Base-by-base conservation (phyloP, 1,140 invertebrate genomes). In the Cotesia glomerata region DNA sequence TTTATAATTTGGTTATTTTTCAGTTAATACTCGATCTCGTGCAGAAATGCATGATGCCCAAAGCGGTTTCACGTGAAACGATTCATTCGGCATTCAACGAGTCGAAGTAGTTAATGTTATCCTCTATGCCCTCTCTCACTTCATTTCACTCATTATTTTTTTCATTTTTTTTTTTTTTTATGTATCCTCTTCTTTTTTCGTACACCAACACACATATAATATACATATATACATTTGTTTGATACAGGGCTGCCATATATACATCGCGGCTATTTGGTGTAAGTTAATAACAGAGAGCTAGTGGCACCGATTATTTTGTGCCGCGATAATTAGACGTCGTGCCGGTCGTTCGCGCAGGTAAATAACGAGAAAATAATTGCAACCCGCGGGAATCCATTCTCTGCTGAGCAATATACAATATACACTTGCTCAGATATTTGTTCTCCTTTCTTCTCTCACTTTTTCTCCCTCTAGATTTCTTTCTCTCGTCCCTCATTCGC, bases 321-420 rank as follows among this genome's bases (percentile, higher is more conserved):
- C 82, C 77, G 82, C 80, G 82, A 85, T 86, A 86, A 86, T 85
- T 84, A 86, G 82, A 82, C 83, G 80, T 79, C 79, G 81, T 78
- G 82, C 78, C 75, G 62, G 52, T 63, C 72, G 78, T 71, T 74
- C 72, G 73, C 74, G 79, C 72, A 77, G 39, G 75, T 81, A 86
- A 86, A 85, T 86, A 86, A 86, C 84, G 84, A 86, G 85, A 81
- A 85, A 85, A 85, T 86, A 85, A 86, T 86, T 85, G 82, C 81
- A 77, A 73, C 74, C 73, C 73, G 76, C 78, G 78, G 75, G 78
- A 81, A 80, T 82, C 75, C 74, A 69, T 67, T 73, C 45, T 74
- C 73, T 73, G 78, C 34, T 72, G 49, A 62, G 14, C 56, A 11
- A 58, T 18, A 26, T 14, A 14, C 5, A 14, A 14, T 54, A 54